phyloP scores from a whole-genome alignment of 2,888 invertebrate genomes.

The Sinotaia quadrata region DNA sequence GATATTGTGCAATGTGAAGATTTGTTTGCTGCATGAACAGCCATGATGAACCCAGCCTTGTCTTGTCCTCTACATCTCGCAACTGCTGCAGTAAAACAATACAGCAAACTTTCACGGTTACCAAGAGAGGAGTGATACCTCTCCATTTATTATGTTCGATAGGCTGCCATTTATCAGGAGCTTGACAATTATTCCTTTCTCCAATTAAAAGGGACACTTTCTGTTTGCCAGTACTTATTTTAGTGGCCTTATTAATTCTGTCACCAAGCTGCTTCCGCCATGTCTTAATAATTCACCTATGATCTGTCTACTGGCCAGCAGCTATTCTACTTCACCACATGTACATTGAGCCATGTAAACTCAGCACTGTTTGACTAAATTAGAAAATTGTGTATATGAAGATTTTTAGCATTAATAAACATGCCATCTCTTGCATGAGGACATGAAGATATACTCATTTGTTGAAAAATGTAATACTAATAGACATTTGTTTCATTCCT shows the following conservation, averaged over 20 bases:
- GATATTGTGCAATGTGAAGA: neutral
- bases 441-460: no score
- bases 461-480: no score
- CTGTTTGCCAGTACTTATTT: neutral
- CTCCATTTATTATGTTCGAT: neutral
- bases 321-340: no score
- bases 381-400: no score
- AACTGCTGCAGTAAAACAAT: neutral
- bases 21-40: neutral
- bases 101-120: neutral
- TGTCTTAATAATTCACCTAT: neutral
- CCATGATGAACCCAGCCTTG: neutral
- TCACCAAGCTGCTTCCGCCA: neutral
- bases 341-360: no score
- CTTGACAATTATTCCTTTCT: neutral
- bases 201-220: neutral
- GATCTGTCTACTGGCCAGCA: no score
- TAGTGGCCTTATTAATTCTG: no score
- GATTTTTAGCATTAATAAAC: no score
- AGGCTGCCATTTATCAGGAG: neutral
- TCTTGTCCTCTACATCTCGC: neutral
- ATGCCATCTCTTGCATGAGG: no score
- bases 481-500: no score
- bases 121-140: neutral
- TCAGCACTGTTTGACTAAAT: no score